Base-by-base conservation (phyloP, 2,797 vertebrate species). In the Chrosomus eos region DNA sequence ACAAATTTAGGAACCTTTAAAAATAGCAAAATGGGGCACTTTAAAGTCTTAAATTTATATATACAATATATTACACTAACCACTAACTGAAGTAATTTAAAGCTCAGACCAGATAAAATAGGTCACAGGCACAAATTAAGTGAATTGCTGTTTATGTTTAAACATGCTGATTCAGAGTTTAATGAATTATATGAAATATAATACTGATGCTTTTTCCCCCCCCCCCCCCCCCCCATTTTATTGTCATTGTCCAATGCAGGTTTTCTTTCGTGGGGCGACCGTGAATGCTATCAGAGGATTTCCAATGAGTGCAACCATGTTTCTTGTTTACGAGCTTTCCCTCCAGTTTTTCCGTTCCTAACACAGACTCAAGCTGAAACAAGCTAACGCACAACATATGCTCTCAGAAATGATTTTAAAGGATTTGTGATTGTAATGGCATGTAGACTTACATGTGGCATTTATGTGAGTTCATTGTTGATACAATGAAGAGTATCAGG, bases 281-380 rank as follows among this genome's bases (percentile, higher is more conserved):
- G 95, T 99, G 78, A 99, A 97, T n/a, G 92, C 96, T 67, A 82
- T 99, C 78, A 93, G 98, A 87, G 98, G 98, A 85, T 99, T 99
- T 92, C 98, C 98, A 3, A 96, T 95, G 94, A 97, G 97, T 76
- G 96, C 98, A 19, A 97, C 97, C 91, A 97, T 97, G 97, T 99
- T 99, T 93, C 96, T 99, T 72, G 95, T 94, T 86, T 99, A 99
- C 9, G 98, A 99, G 90, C 95, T 99, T 75, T 97, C 97, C 0
- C 95, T 99, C 85, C 95, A 94, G 93, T 96, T 96, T 82, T 94
- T 99, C 90, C 95, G 95, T 19, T 28, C 90, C 8, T 95, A 93
- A 90, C 71, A 33, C 48, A 36, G 21, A 66, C 18, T 79, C 51
- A 33, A 36, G 38, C 48, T 67, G 75, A 55, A 83, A 71, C 45